Evolutionary conservation across 1,140 invertebrate genomes (phyloP).

Genomic region (Tetramorium parvispinum): DNA sequence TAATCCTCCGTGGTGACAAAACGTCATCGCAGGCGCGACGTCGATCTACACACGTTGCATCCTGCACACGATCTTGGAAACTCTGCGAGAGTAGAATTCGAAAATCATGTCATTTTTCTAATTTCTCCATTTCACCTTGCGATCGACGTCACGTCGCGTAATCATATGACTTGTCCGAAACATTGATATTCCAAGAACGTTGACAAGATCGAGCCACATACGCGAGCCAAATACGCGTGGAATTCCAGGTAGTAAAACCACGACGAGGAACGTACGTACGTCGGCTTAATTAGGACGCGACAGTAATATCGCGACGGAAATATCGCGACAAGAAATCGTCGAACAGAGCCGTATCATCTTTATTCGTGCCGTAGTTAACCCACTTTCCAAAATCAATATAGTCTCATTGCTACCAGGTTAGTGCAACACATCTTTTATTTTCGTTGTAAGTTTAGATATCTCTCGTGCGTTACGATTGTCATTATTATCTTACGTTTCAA

Average conservation of each 20-base stretch:
- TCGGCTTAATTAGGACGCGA: slow-evolving; percentile 51
- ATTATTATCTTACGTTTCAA: slow-evolving; percentile 3
- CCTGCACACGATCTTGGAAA: not conserved
- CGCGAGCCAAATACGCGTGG: not conserved
- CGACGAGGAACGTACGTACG: not conserved
- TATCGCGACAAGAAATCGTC: slow-evolving; percentile 47
- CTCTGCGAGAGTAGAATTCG: not conserved
- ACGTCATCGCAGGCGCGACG: not conserved
- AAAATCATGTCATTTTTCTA: not conserved
- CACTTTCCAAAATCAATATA: slow-evolving; percentile 59
- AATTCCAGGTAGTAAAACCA: slow-evolving; percentile 18
- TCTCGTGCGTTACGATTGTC: not conserved
- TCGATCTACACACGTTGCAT: not conserved
- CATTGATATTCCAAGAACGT: slow-evolving; percentile 2
- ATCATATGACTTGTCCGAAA: not conserved
- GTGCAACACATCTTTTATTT: slow-evolving; percentile 27
- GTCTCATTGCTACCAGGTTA: slow-evolving; percentile 37
- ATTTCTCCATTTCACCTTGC: not conserved
- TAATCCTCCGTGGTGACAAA: slow-evolving; percentile 13
- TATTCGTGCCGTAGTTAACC: slow-evolving; percentile 48
- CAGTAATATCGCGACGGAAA: slow-evolving; percentile 54
- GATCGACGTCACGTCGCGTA: not conserved
- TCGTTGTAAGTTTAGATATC: not conserved
- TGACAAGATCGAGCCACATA: not conserved
- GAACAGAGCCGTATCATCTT: slow-evolving; percentile 42